A percentile compares a stretch with the other conserved stretches of the same genome.
phyloP scores from a whole-genome alignment of 2,113 vertebrate genomes.

The Perognathus longimembris region DNA sequence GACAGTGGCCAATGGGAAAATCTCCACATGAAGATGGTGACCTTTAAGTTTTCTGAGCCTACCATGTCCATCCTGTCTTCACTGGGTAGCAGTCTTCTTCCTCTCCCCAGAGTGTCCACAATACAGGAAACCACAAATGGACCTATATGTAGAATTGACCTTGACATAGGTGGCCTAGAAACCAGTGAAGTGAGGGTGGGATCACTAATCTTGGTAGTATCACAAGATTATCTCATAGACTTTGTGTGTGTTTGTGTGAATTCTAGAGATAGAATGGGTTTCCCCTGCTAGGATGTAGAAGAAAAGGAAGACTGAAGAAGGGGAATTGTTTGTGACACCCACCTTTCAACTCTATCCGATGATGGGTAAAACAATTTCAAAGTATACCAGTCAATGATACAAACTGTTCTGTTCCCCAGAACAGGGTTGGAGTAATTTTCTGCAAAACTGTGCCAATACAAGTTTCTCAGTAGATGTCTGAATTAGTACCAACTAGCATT shows the following conservation, averaged over 20 bases:
- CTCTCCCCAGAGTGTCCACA: constrained; percentile 1
- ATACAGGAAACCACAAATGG: constrained; percentile 63
- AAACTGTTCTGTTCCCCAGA: background rate
- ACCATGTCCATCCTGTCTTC: background rate
- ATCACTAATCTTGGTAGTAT: constrained; percentile 32
- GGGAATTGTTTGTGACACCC: constrained; percentile 62
- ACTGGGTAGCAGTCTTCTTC: background rate
- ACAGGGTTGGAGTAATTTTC: background rate
- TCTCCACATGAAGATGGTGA: constrained; percentile 66
- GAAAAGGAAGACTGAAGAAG: constrained; percentile 59
- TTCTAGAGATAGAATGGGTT: constrained; percentile 61
- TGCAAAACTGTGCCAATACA: background rate
- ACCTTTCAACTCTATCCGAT: constrained; percentile 7
- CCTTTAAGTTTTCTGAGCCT: constrained; percentile 33
- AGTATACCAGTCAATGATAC: background rate
- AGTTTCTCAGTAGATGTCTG: background rate
- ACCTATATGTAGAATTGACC: constrained; percentile 5
- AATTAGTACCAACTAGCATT: background rate
- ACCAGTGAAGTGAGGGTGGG: background rate
- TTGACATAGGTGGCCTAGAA: constrained; percentile 50
- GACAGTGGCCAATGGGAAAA: constrained; percentile 6
- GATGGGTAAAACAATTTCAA: constrained; percentile 48
- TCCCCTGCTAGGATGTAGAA: constrained; percentile 41
- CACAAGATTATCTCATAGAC: constrained; percentile 10
- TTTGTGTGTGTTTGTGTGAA: constrained; percentile 21